Percentiles rank a stretch among this genome's conserved stretches.
Conservation (phyloP, 1,140 invertebrate genomes). For the Eufriesea mexicana region DNA sequence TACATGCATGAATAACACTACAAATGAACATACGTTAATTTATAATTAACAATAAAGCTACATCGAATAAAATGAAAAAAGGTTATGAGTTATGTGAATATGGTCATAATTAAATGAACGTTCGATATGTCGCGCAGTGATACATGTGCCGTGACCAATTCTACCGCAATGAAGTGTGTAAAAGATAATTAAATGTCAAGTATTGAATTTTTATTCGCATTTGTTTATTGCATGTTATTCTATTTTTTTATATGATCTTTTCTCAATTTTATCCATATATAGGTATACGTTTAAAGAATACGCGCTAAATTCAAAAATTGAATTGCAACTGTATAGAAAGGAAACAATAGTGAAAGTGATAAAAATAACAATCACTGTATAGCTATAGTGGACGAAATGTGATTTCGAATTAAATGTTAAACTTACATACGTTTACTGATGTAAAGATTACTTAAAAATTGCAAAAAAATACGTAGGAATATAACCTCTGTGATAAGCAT, state of each 20-base stretch:
- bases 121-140: background rate
- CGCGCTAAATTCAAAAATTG: constrained; percentile 9
- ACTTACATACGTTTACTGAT: background rate
- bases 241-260: background rate
- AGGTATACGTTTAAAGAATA: background rate
- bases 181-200: background rate
- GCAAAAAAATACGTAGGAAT: background rate
- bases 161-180: constrained; percentile 6
- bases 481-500: background rate
- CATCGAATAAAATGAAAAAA: no score
- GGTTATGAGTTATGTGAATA: no score
- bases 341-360: background rate
- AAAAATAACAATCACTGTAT: background rate
- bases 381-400: no score
- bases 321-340: background rate
- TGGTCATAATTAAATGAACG: background rate
- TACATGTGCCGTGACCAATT: background rate
- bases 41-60: no score
- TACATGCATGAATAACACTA: background rate
- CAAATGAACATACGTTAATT: no score
- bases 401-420: background rate
- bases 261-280: background rate
- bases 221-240: background rate
- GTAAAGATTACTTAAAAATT: no score
- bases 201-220: background rate